Percentiles rank a stretch among this genome's conserved stretches.
phyloP scores from a whole-genome alignment of 2,113 vertebrate genomes.

The Clarias magur region DNA sequence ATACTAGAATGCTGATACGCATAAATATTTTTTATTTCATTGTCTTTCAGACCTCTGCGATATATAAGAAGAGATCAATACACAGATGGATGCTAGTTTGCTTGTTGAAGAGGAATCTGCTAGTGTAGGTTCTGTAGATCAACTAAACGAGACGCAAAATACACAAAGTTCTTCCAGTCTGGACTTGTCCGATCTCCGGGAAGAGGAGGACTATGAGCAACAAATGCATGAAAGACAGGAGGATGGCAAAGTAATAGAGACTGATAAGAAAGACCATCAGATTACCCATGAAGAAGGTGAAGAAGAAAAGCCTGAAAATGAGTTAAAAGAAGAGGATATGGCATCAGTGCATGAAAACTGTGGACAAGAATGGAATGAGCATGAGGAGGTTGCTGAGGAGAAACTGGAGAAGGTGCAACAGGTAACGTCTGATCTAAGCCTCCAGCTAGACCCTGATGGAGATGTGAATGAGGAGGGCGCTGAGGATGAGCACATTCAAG shows the following conservation, averaged over 20 bases:
- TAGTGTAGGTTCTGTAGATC: background rate
- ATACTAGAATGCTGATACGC: background rate
- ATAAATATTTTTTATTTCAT: background rate
- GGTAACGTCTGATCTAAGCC: background rate
- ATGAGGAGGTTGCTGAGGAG: background rate
- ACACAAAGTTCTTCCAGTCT: background rate
- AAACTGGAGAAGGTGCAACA: background rate
- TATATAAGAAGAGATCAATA: conserved; percentile 4
- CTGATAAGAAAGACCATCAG: background rate
- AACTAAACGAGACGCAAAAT: background rate
- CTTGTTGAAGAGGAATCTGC: background rate
- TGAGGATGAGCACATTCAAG: background rate
- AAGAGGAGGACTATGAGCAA: background rate
- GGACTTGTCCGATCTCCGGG: background rate
- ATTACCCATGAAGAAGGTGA: background rate
- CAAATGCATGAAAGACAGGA: background rate
- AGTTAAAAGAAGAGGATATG: background rate
- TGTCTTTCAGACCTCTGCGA: conserved; percentile 23
- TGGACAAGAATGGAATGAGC: background rate
- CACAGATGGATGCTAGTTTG: conserved; percentile 13
- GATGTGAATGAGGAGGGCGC: background rate
- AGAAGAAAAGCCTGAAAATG: background rate
- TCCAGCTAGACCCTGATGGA: background rate
- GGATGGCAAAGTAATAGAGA: background rate
- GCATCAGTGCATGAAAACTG: background rate